Percentiles rank a stretch among this genome's conserved stretches.
phyloP scores from a whole-genome alignment of 1,140 invertebrate species.

The Drosophila paulistorum region DNA sequence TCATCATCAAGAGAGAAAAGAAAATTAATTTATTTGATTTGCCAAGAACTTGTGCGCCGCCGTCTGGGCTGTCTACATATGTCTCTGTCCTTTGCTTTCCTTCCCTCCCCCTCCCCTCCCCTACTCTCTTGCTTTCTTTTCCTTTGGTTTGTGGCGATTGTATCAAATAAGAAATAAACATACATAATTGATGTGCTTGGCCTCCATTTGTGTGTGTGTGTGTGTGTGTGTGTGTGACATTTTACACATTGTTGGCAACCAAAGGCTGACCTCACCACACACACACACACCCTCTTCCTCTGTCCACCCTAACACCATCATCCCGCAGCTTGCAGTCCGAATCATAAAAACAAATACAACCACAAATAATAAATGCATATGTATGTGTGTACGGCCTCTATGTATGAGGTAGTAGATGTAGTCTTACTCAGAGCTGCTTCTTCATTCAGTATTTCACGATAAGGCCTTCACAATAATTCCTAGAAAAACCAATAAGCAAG shows the following conservation, averaged over 20 bases:
- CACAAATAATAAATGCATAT: constrained; percentile 36
- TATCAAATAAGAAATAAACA: constrained; percentile 76
- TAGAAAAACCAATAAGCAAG: constrained; percentile 38
- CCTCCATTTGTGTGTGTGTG: constrained; percentile 50
- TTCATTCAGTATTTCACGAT: constrained; percentile 39
- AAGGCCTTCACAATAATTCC: constrained; percentile 27
- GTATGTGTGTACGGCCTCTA: not conserved
- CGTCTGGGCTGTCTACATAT: constrained; percentile 38
- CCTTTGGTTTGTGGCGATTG: constrained; percentile 57
- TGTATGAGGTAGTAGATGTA: not conserved
- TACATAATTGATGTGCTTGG: constrained; percentile 77
- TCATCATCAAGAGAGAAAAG: constrained; percentile 8
- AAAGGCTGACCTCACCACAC: constrained; percentile 53
- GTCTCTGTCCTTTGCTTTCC: not conserved
- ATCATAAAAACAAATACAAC: constrained; percentile 23
- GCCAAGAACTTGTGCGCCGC: constrained; percentile 67
- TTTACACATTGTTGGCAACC: constrained; percentile 69
- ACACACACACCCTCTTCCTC: constrained; percentile 24
- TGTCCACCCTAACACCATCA: not conserved
- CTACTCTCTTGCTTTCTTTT: not conserved
- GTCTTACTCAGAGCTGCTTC: constrained; percentile 26
- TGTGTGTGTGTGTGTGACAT: constrained; percentile 47
- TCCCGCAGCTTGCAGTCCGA: constrained; percentile 47
- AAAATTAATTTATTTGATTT: constrained; percentile 55
- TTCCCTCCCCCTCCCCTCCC: not conserved